phyloP scores from a whole-genome alignment of 2,797 vertebrate species.

The Iguana delicatissima region DNA sequence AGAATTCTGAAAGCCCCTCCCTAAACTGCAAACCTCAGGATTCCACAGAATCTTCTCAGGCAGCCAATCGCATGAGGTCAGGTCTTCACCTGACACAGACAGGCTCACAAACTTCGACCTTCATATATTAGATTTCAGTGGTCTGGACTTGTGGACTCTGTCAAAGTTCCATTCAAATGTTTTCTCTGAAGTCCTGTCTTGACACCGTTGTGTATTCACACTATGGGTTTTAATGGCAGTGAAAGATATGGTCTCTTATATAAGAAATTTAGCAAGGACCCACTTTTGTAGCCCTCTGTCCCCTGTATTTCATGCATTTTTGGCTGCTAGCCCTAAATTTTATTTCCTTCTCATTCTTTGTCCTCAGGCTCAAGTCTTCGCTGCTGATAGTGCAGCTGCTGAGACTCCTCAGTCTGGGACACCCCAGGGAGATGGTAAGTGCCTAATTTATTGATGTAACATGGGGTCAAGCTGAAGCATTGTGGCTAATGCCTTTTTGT shows the following conservation, averaged over 20 bases:
- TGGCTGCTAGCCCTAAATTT: too few relatives aligned
- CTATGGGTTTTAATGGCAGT: not conserved
- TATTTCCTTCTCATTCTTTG: slow-evolving; percentile 38
- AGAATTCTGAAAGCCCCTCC: too few relatives aligned
- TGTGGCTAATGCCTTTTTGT: not conserved
- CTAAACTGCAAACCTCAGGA: too few relatives aligned
- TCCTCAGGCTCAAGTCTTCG: slow-evolving; percentile 90
- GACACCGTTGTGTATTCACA: not conserved
- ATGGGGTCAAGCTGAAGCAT: not conserved
- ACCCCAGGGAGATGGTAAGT: slow-evolving; percentile 91
- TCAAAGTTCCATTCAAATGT: not conserved
- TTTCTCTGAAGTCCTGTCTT: not conserved
- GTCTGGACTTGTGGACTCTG: not conserved
- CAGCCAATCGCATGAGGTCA: too few relatives aligned
- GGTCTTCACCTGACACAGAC: too few relatives aligned
- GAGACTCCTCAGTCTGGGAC: slow-evolving; percentile 91
- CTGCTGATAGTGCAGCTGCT: slow-evolving; percentile 88
- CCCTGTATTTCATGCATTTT: not conserved
- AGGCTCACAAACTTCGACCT: too few relatives aligned
- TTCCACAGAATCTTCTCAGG: too few relatives aligned
- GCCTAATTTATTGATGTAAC: not conserved
- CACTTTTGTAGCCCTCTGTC: too few relatives aligned
- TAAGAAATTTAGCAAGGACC: not conserved
- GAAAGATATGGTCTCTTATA: not conserved
- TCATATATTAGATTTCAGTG: not conserved